A percentile compares a stretch with the other conserved stretches of the same genome.
Conservation (phyloP, 2,113 vertebrate genomes). For the Coturnix japonica region DNA sequence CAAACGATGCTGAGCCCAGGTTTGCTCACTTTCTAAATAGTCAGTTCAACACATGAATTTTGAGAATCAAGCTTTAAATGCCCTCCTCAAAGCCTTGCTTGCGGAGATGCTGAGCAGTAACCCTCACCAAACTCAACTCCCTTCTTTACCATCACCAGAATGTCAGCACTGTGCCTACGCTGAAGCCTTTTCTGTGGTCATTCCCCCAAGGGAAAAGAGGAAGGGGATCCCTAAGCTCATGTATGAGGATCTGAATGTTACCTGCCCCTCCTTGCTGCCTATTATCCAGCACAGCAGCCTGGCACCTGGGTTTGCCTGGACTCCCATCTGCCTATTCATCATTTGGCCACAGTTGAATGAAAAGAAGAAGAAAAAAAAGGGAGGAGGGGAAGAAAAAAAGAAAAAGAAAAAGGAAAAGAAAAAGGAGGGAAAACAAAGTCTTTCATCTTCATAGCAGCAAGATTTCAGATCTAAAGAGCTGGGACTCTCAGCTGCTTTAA, state of each 20-base stretch:
- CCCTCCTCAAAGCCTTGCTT: not conserved
- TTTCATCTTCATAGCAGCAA: slow-evolving; percentile 4
- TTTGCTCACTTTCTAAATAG: not conserved
- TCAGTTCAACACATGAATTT: not conserved
- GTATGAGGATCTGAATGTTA: not conserved
- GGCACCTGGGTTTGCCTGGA: not conserved
- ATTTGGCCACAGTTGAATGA: not conserved
- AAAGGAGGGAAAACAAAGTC: not conserved
- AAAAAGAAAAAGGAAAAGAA: not conserved
- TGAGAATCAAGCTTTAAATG: not conserved
- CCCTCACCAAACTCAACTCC: not conserved
- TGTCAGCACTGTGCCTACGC: rapidly evolving
- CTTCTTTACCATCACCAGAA: not conserved
- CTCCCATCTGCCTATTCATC: not conserved
- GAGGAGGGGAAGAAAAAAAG: not conserved
- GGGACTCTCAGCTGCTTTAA: slow-evolving; percentile 19
- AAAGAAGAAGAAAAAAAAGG: not conserved
- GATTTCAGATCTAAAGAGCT: not conserved
- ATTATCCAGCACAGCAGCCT: not conserved
- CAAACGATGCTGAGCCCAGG: not conserved
- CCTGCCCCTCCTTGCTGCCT: not conserved
- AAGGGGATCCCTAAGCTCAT: not conserved
- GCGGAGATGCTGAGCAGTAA: not conserved
- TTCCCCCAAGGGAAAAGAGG: not conserved
- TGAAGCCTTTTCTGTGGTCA: not conserved